Evolutionary conservation across 1,140 invertebrate species (phyloP), one percentile per base, ranked within the genome.

Genomic region (Ganaspis sp.): DNA sequence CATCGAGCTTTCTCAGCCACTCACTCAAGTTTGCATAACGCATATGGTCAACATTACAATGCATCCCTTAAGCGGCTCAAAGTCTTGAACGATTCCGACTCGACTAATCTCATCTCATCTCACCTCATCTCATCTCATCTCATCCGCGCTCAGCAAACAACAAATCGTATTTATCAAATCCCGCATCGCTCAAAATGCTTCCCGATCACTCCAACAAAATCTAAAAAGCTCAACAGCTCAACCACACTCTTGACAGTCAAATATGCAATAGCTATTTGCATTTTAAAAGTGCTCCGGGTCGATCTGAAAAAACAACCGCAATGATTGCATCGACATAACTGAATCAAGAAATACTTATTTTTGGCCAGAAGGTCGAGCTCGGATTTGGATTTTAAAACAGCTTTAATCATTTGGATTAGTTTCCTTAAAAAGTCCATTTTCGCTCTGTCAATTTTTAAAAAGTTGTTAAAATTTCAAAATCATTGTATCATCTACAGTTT

Each of bases 11-110:
- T 73, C 72, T 64, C n/a, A 64, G 58, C 11, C 58, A 29, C 26
- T 34, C 58, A 34, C 58, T 17, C 72, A 54, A 19, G 54, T 82
- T 82, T 84, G 80, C 81, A 82, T 84, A 86, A 82, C 58, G 73
- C 76, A 70, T 74, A 73, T 49, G 70, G 74, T 74, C 71, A 49
- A 49, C 45, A n/a, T 49, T 82, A 69, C 71, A 74, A 74, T 69
- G 78, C 53, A 49, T 69, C 74, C 23, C 54, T 53, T 54, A 74
- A 75, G 71, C 74, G 26, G 69, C 54, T 49, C 15, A 49, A 49
- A 17, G 45, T n/a, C 45, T 76, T 72, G 45, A 74, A 70, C 64
- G 26, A 45, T 45, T 74, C 70, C n/a, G 74, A 21, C n/a, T n/a
- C n/a, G n/a, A n/a, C n/a, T n/a, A n/a, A n/a, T n/a, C n/a, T n/a